These are phyloP conservation scores for Drepanosiphum platanoidis DNA, from an alignment of 2,888 invertebrate genomes.

Conservation along the genomic window DNA sequence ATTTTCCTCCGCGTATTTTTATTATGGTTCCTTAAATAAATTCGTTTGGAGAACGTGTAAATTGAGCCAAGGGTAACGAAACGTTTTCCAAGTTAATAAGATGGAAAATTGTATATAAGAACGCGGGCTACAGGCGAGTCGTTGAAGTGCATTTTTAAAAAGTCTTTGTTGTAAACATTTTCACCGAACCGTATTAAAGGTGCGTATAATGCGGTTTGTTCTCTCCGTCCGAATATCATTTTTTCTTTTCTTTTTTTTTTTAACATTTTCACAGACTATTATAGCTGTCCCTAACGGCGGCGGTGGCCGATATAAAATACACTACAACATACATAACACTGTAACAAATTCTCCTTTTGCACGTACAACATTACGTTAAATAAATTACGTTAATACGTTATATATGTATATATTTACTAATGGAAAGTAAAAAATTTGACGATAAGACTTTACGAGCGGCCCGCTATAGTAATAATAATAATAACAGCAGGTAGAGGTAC, in stretches of 20 bases:
- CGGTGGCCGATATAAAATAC: background rate
- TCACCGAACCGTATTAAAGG: background rate
- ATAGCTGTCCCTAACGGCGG: too few species aligned
- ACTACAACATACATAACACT: background rate
- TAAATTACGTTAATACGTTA: background rate
- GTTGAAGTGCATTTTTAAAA: background rate
- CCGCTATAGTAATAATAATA: too few species aligned
- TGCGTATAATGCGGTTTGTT: background rate
- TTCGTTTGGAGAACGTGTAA: background rate
- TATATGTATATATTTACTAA: too few species aligned
- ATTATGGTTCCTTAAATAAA: background rate
- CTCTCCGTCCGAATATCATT: background rate
- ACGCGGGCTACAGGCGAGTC: background rate
- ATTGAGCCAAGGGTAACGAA: background rate
- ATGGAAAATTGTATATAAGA: background rate
- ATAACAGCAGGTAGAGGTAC: too few species aligned
- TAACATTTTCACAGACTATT: background rate
- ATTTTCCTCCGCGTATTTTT: too few species aligned
- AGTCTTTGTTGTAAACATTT: background rate
- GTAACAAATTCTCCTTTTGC: background rate
- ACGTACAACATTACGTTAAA: background rate
- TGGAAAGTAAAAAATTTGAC: background rate
- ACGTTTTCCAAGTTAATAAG: background rate
- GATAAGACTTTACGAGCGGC: slow-evolving; percentile 7
- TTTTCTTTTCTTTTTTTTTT: background rate